Conservation (phyloP, 2,113 vertebrate species). For the Pachypanchax playfairii region DNA sequence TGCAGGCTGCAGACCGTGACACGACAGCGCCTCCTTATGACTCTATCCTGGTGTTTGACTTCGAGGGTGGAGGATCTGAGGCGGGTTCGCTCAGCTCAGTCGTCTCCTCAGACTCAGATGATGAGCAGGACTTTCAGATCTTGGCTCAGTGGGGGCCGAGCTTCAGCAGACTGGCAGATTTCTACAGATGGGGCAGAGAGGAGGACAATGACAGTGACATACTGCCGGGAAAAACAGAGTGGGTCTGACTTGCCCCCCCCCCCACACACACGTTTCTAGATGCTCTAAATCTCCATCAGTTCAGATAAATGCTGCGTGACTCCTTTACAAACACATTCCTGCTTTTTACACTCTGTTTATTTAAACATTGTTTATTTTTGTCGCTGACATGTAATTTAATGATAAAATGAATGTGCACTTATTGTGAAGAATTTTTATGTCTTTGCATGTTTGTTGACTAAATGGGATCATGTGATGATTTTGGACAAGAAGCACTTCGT, state of each 20-base stretch:
- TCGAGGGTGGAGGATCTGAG: conserved; percentile 42
- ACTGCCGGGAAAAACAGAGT: conserved; percentile 59
- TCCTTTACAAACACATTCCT: background rate
- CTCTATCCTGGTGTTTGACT: conserved; percentile 61
- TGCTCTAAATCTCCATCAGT: conserved; percentile 1
- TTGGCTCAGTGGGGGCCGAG: conserved; percentile 46
- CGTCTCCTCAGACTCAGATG: conserved; percentile 36
- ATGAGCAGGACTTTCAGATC: conserved; percentile 42
- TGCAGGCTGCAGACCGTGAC: conserved; percentile 45
- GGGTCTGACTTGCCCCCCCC: conserved; percentile 36
- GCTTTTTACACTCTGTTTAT: background rate
- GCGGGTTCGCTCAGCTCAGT: conserved; percentile 54
- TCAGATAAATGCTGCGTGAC: background rate
- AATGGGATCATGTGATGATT: too few species aligned
- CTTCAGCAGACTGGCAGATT: conserved; percentile 55
- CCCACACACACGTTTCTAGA: conserved; percentile 10
- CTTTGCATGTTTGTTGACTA: too few species aligned
- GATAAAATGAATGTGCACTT: background rate
- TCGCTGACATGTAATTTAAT: background rate
- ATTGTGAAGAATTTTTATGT: background rate
- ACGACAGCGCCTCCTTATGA: conserved; percentile 52
- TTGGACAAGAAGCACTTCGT: too few species aligned
- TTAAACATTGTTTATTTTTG: background rate
- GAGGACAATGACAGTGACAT: conserved; percentile 50
- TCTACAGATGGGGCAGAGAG: conserved; percentile 38